Evolutionary conservation across 2,888 invertebrate species (phyloP).

Genomic region (Cancer borealis): DNA sequence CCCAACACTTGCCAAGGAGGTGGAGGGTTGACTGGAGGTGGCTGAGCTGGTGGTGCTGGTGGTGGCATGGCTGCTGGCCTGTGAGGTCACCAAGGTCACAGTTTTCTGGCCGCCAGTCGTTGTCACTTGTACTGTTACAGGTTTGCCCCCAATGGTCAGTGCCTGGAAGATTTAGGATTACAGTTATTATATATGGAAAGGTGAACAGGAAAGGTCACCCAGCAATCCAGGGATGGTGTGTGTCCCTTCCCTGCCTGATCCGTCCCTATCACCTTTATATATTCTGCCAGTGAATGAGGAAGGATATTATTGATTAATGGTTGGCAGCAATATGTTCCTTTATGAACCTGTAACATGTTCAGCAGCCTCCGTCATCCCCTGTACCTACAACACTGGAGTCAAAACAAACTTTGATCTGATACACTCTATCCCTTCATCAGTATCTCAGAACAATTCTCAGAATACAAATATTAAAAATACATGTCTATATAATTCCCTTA

Average conservation of each 20-base stretch:
- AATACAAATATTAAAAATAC: background rate
- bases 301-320: background rate
- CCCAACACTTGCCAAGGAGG: constrained; percentile 65
- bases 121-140: constrained; percentile 87
- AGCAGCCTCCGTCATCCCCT: background rate
- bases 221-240: background rate
- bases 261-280: background rate
- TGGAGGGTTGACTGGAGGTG: constrained; percentile 68
- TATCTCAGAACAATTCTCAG: background rate
- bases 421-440: background rate
- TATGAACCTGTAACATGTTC: background rate
- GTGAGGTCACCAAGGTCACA: constrained; percentile 83
- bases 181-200: background rate
- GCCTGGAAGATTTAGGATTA: constrained; percentile 80
- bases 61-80: constrained; percentile 71
- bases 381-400: background rate
- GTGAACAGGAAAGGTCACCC: background rate
- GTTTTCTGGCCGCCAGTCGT: constrained; percentile 84
- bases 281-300: background rate
- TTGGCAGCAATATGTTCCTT: background rate
- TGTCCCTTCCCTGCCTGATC: background rate
- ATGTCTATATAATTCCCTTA: constrained; percentile 18
- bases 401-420: background rate
- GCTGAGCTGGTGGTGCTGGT: constrained; percentile 57
- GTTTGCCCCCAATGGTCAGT: constrained; percentile 86